phyloP scores from a whole-genome alignment of 2,113 vertebrate genomes.

The Pelecanoides urinatrix region DNA sequence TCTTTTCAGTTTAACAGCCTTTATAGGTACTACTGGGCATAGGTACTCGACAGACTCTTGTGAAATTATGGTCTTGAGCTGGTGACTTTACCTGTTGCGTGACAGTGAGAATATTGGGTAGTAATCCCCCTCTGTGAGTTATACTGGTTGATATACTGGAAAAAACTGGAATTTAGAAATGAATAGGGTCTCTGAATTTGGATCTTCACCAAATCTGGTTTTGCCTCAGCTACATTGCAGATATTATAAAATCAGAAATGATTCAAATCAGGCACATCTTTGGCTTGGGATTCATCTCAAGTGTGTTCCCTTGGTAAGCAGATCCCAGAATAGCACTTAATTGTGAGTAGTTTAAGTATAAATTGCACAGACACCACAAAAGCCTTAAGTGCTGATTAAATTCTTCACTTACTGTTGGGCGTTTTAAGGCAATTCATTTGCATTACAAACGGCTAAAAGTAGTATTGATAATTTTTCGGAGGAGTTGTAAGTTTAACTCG shows the following conservation, averaged over 20 bases:
- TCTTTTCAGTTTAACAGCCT: neutral
- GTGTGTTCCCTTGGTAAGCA: neutral
- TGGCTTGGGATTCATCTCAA: neutral
- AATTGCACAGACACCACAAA: neutral
- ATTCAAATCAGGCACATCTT: neutral
- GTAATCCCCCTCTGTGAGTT: neutral
- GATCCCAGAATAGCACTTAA: neutral
- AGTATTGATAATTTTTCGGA: neutral
- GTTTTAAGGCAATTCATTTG: neutral
- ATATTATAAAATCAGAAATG: neutral
- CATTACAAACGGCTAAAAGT: neutral
- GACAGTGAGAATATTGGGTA: neutral
- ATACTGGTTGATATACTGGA: neutral
- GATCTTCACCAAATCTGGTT: neutral
- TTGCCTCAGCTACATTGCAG: neutral
- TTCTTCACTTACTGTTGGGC: neutral
- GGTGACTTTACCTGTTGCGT: accelerated
- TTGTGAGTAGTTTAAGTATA: neutral
- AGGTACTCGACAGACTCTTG: neutral
- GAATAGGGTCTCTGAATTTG: neutral
- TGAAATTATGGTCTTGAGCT: neutral
- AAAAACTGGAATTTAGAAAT: neutral
- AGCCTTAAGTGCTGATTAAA: neutral
- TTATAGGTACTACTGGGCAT: neutral
- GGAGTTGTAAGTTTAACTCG: neutral